phyloP scores from a whole-genome alignment of 1,140 invertebrate genomes.

The Drosophila orena region DNA sequence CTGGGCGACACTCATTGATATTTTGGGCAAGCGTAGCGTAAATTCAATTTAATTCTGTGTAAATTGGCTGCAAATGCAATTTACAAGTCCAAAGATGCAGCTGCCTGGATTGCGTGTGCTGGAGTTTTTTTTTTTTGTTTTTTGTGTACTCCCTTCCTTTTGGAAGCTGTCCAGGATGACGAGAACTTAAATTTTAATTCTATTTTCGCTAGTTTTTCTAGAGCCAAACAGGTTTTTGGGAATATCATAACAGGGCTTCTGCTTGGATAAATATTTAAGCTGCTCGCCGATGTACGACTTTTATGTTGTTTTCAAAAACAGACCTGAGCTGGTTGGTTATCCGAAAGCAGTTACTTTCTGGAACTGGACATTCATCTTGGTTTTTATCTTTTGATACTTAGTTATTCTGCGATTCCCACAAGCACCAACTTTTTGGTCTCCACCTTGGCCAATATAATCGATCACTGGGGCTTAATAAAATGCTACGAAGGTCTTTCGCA shows the following conservation, averaged over 20 bases:
- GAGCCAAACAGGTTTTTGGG: not conserved
- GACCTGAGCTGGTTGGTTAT: not conserved
- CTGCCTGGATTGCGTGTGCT: conserved; percentile 55
- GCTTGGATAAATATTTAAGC: conserved; percentile 17
- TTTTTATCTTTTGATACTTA: not conserved
- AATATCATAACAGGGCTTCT: not conserved
- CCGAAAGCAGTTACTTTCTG: not conserved
- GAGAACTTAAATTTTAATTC: not conserved
- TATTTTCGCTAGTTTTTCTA: conserved; percentile 1
- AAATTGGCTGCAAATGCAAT: conserved; percentile 80
- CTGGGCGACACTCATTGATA: conserved; percentile 73
- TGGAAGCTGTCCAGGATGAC: conserved; percentile 3
- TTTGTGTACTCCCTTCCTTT: conserved; percentile 3
- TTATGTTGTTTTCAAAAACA: not conserved
- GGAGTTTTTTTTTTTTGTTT: conserved; percentile 2
- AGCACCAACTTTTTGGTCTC: conserved; percentile 9
- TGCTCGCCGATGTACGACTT: not conserved
- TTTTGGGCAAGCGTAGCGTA: conserved; percentile 79
- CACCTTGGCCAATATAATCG: not conserved
- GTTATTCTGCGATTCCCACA: not conserved
- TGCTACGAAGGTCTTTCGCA: conserved; percentile 4
- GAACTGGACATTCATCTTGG: not conserved
- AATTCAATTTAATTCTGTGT: conserved; percentile 81
- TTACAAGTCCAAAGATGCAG: conserved; percentile 65
- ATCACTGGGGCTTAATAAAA: conserved; percentile 24